These are phyloP conservation scores for Euclidia mi DNA, from an alignment of 2,888 invertebrate genomes.

Conservation along the genomic window DNA sequence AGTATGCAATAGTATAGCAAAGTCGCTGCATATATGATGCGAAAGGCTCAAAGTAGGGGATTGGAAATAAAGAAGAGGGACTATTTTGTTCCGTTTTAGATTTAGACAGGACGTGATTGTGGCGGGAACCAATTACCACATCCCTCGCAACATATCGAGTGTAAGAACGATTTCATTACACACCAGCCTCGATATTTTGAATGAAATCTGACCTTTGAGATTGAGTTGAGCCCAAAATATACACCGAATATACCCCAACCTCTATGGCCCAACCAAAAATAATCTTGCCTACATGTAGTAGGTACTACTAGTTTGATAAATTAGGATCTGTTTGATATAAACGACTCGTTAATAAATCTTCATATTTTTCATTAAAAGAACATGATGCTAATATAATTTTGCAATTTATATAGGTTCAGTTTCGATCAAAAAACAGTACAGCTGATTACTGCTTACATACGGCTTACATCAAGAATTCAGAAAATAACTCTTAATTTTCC, in stretches of 20 bases:
- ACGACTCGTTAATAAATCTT: too few relatives aligned
- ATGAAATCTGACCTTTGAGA: neutral
- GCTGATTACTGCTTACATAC: too few relatives aligned
- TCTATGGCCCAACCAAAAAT: too few relatives aligned
- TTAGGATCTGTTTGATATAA: too few relatives aligned
- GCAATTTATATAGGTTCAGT: too few relatives aligned
- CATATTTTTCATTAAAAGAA: too few relatives aligned
- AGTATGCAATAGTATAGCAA: constrained; percentile 32
- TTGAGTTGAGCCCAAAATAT: too few relatives aligned
- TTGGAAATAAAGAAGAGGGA: constrained; percentile 43
- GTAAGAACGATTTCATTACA: constrained; percentile 4
- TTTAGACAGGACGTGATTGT: constrained; percentile 22
- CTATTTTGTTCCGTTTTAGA: constrained; percentile 44
- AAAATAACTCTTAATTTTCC: constrained; percentile 3
- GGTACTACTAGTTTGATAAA: too few relatives aligned
- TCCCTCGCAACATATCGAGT: neutral
- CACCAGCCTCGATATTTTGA: neutral
- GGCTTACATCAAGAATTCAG: neutral
- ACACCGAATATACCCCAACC: too few relatives aligned
- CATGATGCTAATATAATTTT: too few relatives aligned
- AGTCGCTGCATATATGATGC: constrained; percentile 34
- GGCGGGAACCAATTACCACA: constrained; percentile 18
- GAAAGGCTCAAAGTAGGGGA: constrained; percentile 41
- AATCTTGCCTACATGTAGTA: too few relatives aligned
- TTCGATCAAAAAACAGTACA: too few relatives aligned